Evolutionary conservation across 2,797 vertebrate species (phyloP).

Genomic region (Podargus strigoides): DNA sequence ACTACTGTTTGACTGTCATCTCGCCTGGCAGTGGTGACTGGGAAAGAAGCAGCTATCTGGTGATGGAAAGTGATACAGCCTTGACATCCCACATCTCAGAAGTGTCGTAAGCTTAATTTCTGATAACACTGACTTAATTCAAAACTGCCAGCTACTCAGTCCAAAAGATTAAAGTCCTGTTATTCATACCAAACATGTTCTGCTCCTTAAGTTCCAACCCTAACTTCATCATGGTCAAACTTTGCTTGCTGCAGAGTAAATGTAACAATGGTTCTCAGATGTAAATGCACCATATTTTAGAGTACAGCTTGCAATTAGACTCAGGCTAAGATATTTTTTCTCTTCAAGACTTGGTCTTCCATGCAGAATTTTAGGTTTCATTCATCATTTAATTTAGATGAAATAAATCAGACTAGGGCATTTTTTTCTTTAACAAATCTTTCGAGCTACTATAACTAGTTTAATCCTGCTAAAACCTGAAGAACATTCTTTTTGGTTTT

Average conservation of each 20-base stretch:
- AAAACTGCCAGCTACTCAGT: neutral
- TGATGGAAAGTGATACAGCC: neutral
- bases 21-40: neutral
- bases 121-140: neutral
- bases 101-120: neutral
- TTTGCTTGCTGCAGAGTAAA: neutral
- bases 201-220: neutral
- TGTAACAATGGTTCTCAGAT: neutral
- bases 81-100: neutral
- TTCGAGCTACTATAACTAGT: neutral
- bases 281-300: neutral
- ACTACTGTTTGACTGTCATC: neutral
- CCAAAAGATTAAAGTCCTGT: neutral
- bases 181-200: accelerated
- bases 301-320: neutral
- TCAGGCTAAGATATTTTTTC: neutral
- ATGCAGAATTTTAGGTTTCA: neutral
- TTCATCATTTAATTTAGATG: neutral
- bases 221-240: neutral
- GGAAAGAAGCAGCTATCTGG: neutral
- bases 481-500: neutral
- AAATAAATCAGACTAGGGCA: neutral
- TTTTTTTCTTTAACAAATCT: neutral
- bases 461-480: neutral
- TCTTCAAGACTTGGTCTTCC: neutral